Evolutionary conservation across 2,888 invertebrate species (phyloP).

Genomic region (Piscicola geometra): DNA sequence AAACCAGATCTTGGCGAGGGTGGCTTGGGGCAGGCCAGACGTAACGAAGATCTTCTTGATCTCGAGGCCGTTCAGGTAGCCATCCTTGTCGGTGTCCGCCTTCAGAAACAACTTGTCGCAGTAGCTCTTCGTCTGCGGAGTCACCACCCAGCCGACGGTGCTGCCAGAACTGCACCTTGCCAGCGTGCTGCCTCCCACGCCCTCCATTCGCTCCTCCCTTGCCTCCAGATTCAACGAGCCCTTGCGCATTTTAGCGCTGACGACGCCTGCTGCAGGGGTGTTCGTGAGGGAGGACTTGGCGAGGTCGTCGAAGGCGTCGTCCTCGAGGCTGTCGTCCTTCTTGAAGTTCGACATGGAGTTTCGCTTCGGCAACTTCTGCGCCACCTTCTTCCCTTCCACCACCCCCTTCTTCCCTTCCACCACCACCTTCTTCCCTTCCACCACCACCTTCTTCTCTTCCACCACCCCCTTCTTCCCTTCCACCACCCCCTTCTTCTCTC

Average conservation of each 20-base stretch:
- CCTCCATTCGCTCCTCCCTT: constrained; percentile 73
- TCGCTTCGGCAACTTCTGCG: background rate
- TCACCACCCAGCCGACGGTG: constrained; percentile 74
- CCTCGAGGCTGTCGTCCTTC: constrained; percentile 5
- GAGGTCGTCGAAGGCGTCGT: constrained; percentile 12
- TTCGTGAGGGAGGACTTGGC: background rate
- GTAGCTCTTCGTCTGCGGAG: constrained; percentile 60
- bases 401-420: background rate
- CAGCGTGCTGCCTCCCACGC: constrained; percentile 66
- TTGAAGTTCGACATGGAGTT: background rate
- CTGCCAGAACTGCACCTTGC: constrained; percentile 42
- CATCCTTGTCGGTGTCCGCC: constrained; percentile 88
- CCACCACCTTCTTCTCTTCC: too few species aligned
- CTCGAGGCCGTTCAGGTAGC: constrained; percentile 84
- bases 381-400: background rate
- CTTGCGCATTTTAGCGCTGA: constrained; percentile 58
- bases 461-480: background rate
- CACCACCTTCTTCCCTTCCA: background rate
- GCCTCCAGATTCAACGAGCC: constrained; percentile 82
- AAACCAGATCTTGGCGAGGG: constrained; percentile 91
- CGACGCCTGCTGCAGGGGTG: too few species aligned
- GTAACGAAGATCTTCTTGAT: constrained; percentile 88
- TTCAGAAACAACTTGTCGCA: constrained; percentile 81
- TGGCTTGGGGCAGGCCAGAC: constrained; percentile 79
- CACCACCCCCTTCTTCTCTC: background rate